Evolutionary conservation across 2,888 invertebrate species (phyloP).

Genomic region (Idaea dimidiata): DNA sequence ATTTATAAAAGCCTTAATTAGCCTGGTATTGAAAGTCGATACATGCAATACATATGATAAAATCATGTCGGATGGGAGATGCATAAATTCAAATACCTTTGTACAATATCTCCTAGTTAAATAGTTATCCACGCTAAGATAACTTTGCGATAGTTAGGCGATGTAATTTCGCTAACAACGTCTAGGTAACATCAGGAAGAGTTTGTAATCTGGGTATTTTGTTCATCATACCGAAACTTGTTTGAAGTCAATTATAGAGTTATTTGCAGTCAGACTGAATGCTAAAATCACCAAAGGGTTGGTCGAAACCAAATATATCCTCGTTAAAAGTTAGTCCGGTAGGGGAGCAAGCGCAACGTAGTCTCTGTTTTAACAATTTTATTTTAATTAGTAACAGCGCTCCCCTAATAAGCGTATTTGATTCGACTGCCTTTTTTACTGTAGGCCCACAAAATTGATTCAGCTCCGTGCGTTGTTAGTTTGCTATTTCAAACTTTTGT

Average conservation of each 20-base stretch:
- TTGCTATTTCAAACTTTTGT: background rate
- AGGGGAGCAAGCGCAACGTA: slow-evolving; percentile 50
- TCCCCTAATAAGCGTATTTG: slow-evolving; percentile 66
- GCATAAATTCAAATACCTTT: slow-evolving; percentile 18
- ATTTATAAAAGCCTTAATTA: too few relatives aligned
- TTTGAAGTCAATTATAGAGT: slow-evolving; percentile 78
- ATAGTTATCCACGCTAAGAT: slow-evolving; percentile 16
- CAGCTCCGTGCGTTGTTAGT: background rate
- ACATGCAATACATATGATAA: background rate
- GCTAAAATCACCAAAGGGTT: slow-evolving; percentile 79
- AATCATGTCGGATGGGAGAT: slow-evolving; percentile 7
- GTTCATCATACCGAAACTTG: slow-evolving; percentile 64
- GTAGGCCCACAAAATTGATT: background rate
- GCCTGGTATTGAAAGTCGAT: too few relatives aligned
- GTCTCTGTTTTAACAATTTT: slow-evolving; percentile 76
- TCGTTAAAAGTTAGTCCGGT: slow-evolving; percentile 78
- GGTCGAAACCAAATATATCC: slow-evolving; percentile 78
- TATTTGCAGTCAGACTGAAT: slow-evolving; percentile 78
- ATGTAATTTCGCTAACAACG: slow-evolving; percentile 27
- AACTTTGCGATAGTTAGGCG: slow-evolving; percentile 22
- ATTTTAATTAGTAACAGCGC: slow-evolving; percentile 77
- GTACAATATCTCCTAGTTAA: slow-evolving; percentile 20
- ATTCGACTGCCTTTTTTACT: slow-evolving; percentile 52
- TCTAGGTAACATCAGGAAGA: slow-evolving; percentile 31
- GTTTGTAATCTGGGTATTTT: slow-evolving; percentile 51